Base-by-base conservation (phyloP, 2,888 invertebrate species). In the Trissonchulus sp. region DNA sequence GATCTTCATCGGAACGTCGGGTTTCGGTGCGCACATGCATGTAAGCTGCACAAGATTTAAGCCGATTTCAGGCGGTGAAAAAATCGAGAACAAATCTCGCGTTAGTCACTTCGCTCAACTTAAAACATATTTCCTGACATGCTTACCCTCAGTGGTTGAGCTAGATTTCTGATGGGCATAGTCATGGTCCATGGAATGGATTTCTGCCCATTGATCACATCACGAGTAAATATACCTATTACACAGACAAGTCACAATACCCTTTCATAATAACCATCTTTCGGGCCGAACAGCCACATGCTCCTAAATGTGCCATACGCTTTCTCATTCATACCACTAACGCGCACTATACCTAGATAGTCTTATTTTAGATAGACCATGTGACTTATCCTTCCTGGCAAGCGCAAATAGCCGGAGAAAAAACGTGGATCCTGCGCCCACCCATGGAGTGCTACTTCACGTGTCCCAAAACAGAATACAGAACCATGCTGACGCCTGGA, bases 1-100 rank as follows among this genome's bases (percentile, higher is more conserved):
- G 96, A 91, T 97, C 80, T 97, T 97, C 84, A 96, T 97, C 91
- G 97, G 97, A 0, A 93, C 92, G 37, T 91, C 93, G 0, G 96
- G 96, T 0, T 90, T 92, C 82, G 97, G 97, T 0, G 96, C 96
- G 0, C 93, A 94, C 81, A 91, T 97, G 91, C 97, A 97, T 85
- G 95, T 95, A 85, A 89, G 90, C n/a, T n/a, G n/a, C n/a, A n/a
- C n/a, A n/a, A n/a, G n/a, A n/a, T 48, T 8, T 23, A 48, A 48
- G 23, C 48, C 23, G 48, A 48, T 8, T 15, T 23, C 8, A 48
- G 8, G 8, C 23, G 8, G 48, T 48, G 48, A 48, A 48, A 48
- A 48, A 8, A 48, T 15, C 8, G 23, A 48, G 48, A 48, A 48
- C 8, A 48, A 48, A 15, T 48, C 48, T 48, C 48, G 48, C n/a